Percentiles rank a stretch among this genome's conserved stretches.
Conservation (phyloP, 2,797 vertebrate genomes). For the Squalus acanthias region DNA sequence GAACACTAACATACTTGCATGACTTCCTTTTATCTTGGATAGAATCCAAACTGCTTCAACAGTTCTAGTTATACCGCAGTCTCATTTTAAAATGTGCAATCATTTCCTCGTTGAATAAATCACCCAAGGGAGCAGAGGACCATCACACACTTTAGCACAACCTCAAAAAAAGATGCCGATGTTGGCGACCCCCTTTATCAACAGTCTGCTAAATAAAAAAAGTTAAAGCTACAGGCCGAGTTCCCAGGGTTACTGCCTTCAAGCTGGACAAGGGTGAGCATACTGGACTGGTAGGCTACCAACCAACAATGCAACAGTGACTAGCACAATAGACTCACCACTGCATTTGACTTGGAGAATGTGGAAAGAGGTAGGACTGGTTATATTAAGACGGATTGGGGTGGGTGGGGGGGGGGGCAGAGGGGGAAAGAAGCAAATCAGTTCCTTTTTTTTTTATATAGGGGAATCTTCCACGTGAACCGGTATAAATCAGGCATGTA, state of each 20-base stretch:
- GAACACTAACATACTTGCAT: not conserved
- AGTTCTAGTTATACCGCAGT: not conserved
- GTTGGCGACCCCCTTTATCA: not conserved
- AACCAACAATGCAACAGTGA: not conserved
- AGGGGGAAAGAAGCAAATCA: not conserved
- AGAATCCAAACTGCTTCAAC: not conserved
- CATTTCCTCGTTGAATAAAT: not conserved
- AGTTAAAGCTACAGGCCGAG: not conserved
- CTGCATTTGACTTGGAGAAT: no score
- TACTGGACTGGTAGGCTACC: not conserved
- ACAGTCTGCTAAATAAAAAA: not conserved
- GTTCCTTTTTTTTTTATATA: not conserved
- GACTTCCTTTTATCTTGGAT: constrained; percentile 4
- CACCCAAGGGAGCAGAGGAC: not conserved
- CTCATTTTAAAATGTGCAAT: constrained; percentile 6
- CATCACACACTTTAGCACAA: not conserved
- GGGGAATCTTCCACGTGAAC: not conserved
- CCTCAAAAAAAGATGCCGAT: not conserved
- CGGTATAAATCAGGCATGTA: not conserved
- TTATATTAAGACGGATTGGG: not conserved
- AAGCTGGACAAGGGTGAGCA: not conserved
- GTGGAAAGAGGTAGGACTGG: not conserved
- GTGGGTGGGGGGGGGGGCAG: no score
- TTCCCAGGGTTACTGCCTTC: not conserved
- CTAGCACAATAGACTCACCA: no score